Base-by-base conservation (phyloP, 2,113 vertebrate genomes). In the Mustela nigripes region DNA sequence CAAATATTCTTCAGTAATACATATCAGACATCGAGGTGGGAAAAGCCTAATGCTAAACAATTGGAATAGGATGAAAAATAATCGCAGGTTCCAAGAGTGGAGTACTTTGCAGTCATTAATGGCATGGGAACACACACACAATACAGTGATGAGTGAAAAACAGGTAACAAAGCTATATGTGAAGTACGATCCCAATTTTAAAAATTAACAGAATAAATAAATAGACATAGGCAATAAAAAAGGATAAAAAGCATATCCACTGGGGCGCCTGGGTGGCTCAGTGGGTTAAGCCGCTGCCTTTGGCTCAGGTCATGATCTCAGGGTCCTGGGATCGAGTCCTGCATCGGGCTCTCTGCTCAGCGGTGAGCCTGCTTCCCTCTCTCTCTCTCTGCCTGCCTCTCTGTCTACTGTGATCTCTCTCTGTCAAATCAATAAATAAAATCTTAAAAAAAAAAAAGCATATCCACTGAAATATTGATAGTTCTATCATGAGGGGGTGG, bases 181-280 rank as follows among this genome's bases (percentile, higher is more conserved):
- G 90, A 93, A 86, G 26, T 31, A n/a, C 26, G 28, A 79, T 78
- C 58, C 11, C 21, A 84, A 53, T 65, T 97, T 71, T 74, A n/a
- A 94, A 92, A 87, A 65, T 22, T 65, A 73, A 76, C 6, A 92
- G 12, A 69, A 89, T 19, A 56, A 91, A 96, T 11, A 90, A 94
- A 85, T 26, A 36, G 14, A 91, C 14, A 60, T 9, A 62, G 53
- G 21, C 4, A 89, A 63, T 74, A 45, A 81, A 83, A 74, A 58
- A 83, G 53, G 33, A 82, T 19, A 10, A 14, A 36, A 89, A 93
- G 9, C 1, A 2, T 56, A 74, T 26, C 45, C 11, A 42, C 14
- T 81, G 8, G 39, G 39, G 39, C 39, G 39, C 39, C 39, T 39
- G 39, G 39, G 39, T 39, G 39, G 39, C 39, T 39, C 39, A 39